These are phyloP conservation scores for Thereva nobilitata DNA, from an alignment of 2,888 invertebrate species.

Conservation along the genomic window DNA sequence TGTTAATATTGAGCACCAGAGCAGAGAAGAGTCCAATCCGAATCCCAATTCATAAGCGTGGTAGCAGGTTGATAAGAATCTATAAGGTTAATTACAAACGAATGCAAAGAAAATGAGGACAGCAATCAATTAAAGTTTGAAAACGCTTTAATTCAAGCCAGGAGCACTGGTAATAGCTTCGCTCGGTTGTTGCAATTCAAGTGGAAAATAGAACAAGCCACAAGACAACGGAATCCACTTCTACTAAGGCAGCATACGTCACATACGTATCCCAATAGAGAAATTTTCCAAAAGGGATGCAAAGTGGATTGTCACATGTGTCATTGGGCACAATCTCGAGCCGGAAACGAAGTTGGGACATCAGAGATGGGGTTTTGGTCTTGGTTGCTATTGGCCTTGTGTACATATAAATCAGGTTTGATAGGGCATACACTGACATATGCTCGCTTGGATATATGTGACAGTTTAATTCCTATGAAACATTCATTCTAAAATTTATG, in stretches of 20 bases:
- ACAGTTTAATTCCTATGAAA: constrained; percentile 46
- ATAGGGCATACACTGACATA: constrained; percentile 47
- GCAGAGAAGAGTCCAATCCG: no score
- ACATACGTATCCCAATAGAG: constrained; percentile 6
- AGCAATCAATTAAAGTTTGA: neutral
- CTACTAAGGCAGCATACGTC: neutral
- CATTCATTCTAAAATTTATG: constrained; percentile 31
- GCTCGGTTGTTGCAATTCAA: constrained; percentile 12
- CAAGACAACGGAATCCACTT: constrained; percentile 31
- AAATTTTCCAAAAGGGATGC: constrained; percentile 1
- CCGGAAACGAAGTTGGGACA: neutral
- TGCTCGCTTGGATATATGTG: constrained; percentile 48
- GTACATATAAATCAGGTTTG: constrained; percentile 46
- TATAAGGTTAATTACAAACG: no score
- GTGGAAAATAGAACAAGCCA: constrained; percentile 29
- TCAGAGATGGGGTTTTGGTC: constrained; percentile 3
- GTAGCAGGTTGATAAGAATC: no score
- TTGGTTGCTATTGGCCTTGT: constrained; percentile 18
- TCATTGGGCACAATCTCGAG: constrained; percentile 2
- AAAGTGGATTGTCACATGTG: constrained; percentile 32
- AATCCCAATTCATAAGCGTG: no score
- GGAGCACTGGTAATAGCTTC: constrained; percentile 19
- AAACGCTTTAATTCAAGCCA: constrained; percentile 19
- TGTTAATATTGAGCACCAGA: no score
- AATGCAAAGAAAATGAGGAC: no score